Evolutionary conservation across 2,797 vertebrate genomes (phyloP).

Genomic region (Syndactyla subalaris): DNA sequence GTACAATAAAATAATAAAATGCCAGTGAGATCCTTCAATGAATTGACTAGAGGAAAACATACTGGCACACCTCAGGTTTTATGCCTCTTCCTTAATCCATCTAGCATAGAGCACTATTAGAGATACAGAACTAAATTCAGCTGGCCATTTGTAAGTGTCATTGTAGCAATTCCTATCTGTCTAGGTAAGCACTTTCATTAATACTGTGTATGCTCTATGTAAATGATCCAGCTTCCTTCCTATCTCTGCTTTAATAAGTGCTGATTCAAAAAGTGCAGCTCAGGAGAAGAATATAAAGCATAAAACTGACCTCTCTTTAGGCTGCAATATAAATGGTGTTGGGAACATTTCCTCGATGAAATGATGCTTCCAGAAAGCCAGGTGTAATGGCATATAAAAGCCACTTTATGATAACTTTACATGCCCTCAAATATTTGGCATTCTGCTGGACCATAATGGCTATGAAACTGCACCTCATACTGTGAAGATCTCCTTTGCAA

Average conservation of each 20-base stretch:
- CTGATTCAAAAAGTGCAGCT: not conserved
- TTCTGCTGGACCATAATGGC: not conserved
- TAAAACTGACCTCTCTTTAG: not conserved
- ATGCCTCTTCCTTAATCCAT: not conserved
- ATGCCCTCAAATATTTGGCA: not conserved
- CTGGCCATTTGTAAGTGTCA: not conserved
- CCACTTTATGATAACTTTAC: conserved; percentile 1
- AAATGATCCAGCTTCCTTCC: not conserved
- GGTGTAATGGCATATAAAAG: conserved; percentile 10
- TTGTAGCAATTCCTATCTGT: not conserved
- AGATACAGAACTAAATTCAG: not conserved
- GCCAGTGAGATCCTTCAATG: not conserved
- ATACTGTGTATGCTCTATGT: not conserved
- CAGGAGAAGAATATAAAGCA: not conserved
- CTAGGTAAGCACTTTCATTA: not conserved
- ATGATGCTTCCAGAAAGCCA: not conserved
- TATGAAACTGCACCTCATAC: not conserved
- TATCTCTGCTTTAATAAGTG: not conserved
- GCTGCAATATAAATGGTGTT: not conserved
- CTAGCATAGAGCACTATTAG: not conserved
- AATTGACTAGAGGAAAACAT: not conserved
- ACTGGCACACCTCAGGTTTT: not conserved
- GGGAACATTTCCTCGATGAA: not conserved
- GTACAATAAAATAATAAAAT: not conserved
- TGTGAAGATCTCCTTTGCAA: not conserved